A percentile compares a stretch with the other conserved stretches of the same genome.
Evolutionary conservation across 2,113 vertebrate species (phyloP).

Genomic region (Cisticola juncidis): DNA sequence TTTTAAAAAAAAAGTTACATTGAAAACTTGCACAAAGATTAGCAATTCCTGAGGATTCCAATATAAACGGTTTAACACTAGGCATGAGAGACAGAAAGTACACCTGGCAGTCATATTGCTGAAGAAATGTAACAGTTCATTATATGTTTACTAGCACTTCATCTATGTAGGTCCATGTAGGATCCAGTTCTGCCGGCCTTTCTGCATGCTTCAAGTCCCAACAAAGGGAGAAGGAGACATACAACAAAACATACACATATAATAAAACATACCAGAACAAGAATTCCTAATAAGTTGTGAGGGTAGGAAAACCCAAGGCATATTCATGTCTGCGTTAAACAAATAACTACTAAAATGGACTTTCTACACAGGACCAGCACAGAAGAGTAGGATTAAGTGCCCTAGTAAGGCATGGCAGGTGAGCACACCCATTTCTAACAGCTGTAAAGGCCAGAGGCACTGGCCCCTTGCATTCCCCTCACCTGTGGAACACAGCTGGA

Average conservation of each 20-base stretch:
- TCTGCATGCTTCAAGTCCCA: background rate
- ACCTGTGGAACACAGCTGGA: rapidly evolving
- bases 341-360: background rate
- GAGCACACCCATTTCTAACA: background rate
- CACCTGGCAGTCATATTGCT: background rate
- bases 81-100: background rate
- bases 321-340: background rate
- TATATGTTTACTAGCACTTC: rapidly evolving
- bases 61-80: background rate
- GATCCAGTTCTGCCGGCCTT: background rate
- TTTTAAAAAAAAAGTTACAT: background rate
- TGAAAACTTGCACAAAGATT: background rate
- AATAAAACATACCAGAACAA: background rate
- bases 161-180: background rate
- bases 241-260: background rate
- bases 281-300: background rate
- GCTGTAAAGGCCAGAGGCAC: background rate
- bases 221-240: rapidly evolving
- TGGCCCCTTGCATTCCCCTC: background rate
- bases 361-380: background rate
- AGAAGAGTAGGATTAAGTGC: background rate
- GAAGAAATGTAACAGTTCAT: background rate
- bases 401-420: background rate
- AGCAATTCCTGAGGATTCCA: background rate
- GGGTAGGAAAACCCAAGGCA: background rate